Evolutionary conservation across 2,797 vertebrate genomes (phyloP), one percentile per base, ranked within the genome.

Genomic region (Betta splendens): DNA sequence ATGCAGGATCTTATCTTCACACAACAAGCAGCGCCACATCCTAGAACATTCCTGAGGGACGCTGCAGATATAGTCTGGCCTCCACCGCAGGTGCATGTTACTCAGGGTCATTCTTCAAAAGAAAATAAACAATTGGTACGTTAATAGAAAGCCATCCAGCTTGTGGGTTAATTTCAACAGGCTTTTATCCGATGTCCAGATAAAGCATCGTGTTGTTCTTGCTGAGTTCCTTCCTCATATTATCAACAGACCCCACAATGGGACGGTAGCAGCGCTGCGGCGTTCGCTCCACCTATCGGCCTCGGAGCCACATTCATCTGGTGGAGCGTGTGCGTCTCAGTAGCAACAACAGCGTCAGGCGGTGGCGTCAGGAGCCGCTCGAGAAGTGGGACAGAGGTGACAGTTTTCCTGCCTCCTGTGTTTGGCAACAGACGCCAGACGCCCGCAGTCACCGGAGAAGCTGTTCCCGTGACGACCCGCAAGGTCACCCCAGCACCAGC

Each of bases 361-460:
- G 22, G 31, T 13, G 37, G 40, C 20, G 38, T 48, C 3, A 11
- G 38, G 25, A n/a, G n/a, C n/a, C n/a, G 36, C 45, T 16, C 45
- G 20, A 64, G 54, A 87, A 89, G 83, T 91, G 77, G 87, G 79
- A 48, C 86, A 92, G 75, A 87, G 90, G 89, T 89, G 76, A 90
- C 11, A 9, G 51, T 85, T 91, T 92, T 92, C 89, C 90, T 84
- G 57, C 51, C 51, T 36, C 73, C 29, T 22, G 47, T 81, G 82
- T 83, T 86, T 85, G 77, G 79, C 76, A 83, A 77, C 72, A 76
- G 60, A 46, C 22, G 15, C 33, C 12, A 10, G 38, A 66, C 64
- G 54, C 63, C 52, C n/a, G 2, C 17, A 35, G 85, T 79, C 82
- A 80, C 75, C 84, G 83, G 80, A 81, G 75, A 72, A 60, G 39